Base-by-base conservation (phyloP, 2,113 vertebrate genomes). In the Sclerurus mexicanus region DNA sequence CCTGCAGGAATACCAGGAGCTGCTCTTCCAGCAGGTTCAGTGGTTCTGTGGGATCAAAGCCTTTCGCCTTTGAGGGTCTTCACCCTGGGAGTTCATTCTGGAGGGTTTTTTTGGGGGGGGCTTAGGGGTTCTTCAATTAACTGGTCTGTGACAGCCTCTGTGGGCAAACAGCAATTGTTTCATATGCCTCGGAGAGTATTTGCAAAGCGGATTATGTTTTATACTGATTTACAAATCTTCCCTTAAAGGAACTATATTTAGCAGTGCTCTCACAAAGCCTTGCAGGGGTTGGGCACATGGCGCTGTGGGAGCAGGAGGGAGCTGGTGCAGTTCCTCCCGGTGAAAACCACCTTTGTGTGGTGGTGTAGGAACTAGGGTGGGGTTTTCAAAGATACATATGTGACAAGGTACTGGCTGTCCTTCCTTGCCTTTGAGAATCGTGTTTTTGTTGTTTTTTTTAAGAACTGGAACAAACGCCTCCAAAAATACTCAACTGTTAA, bases 31-130 rank as follows among this genome's bases (percentile, higher is more conserved):
- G 37, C 44, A n/a, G 68, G n/a, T 5, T 59, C 40, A 37, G 20
- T 11, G n/a, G 5, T 20, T 0, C 44, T 9, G 46, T 2, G 8
- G 18, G 7, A 21, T 10, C 0, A 0, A 28, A 69, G 23, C 49
- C 23, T n/a, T 49, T 37, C 24, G 30, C 42, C 67, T 53, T 14
- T 46, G 49, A 20, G 33, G 30, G 14, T 25, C 56, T 55, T 50
- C 18, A 6, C 25, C 0, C 6, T 16, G 52, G 31, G 47, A 24
- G 7, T 39, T 59, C 14, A 59, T 76, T 66, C 19, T 53, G 5
- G 47, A 30, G 24, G 6, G 10, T 33, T 52, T 27, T 7, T 52
- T 15, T 4, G n/a, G 20, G 18, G 12, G 46, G 16, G 18, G 18
- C 7, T 75, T 10, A 3, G 52, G 58, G 16, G 4, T 33, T 87